Conservation (phyloP, 2,113 vertebrate genomes). For the Colius striatus region DNA sequence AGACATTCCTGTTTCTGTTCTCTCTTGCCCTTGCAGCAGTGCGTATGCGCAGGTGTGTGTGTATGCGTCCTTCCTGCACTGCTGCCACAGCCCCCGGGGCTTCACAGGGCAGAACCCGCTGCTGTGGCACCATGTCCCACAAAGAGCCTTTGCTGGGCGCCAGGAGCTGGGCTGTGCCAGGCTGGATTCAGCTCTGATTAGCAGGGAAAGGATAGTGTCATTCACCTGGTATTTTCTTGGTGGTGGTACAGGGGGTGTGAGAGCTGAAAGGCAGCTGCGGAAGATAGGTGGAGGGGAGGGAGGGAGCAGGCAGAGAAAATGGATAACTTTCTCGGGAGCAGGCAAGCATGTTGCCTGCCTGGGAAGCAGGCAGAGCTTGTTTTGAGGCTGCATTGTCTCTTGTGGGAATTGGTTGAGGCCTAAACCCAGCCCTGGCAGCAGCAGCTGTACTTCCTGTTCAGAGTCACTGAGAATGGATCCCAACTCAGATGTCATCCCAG, state of each 20-base stretch:
- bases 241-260: not conserved
- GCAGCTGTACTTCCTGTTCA: constrained; percentile 63
- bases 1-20: constrained; percentile 62
- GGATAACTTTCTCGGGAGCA: not conserved
- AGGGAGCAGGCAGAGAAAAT: not conserved
- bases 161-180: not conserved
- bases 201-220: not conserved
- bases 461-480: constrained; percentile 42
- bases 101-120: not conserved
- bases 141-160: not conserved
- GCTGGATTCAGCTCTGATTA: not conserved
- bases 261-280: not conserved
- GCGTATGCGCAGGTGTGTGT: not conserved
- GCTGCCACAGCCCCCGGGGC: not conserved
- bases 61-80: not conserved
- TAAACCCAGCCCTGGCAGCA: constrained; percentile 60
- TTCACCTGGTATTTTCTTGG: not conserved
- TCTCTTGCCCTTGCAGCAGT: constrained; percentile 17
- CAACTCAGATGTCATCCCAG: constrained; percentile 64
- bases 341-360: not conserved
- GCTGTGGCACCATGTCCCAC: fast-evolving
- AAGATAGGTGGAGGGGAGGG: not conserved
- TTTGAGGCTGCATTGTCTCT: constrained; percentile 46
- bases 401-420: constrained; percentile 57
- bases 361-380: constrained; percentile 42